A percentile compares a stretch with the other conserved stretches of the same genome.
These are phyloP conservation scores for Eumaeus atala DNA, from an alignment of 1,140 invertebrate genomes.

Conservation along the genomic window DNA sequence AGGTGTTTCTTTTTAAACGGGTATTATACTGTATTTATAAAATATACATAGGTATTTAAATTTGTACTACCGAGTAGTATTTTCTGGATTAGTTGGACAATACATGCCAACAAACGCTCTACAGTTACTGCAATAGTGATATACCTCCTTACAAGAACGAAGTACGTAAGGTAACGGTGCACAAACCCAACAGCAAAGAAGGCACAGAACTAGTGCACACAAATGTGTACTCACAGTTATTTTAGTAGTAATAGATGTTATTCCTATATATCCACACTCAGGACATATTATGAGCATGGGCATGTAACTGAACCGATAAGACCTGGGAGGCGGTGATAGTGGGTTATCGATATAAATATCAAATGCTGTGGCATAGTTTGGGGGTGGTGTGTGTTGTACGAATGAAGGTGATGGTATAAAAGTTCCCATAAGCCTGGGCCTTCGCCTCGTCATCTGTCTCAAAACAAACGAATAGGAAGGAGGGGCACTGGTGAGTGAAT, in stretches of 20 bases:
- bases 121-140: conserved; percentile 64
- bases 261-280: conserved; percentile 54
- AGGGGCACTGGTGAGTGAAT: conserved; percentile 55
- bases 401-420: conserved; percentile 64
- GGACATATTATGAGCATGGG: conserved; percentile 51
- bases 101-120: conserved; percentile 55
- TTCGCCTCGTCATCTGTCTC: conserved; percentile 47
- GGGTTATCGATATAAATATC: conserved; percentile 58
- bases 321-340: conserved; percentile 37
- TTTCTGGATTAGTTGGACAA: conserved; percentile 54
- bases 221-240: conserved; percentile 59
- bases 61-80: conserved; percentile 11
- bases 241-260: conserved; percentile 45
- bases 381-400: conserved; percentile 54
- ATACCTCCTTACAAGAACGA: conserved; percentile 62
- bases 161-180: conserved; percentile 57
- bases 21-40: too few relatives aligned
- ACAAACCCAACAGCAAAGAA: conserved; percentile 63
- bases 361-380: conserved; percentile 58
- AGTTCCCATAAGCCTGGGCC: conserved; percentile 57
- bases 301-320: conserved; percentile 49
- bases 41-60: too few relatives aligned
- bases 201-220: conserved; percentile 49
- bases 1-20: too few relatives aligned
- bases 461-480: conserved; percentile 67